These are phyloP conservation scores for Papilio gigon DNA, from an alignment of 2,888 invertebrate genomes.

Conservation along the genomic window DNA sequence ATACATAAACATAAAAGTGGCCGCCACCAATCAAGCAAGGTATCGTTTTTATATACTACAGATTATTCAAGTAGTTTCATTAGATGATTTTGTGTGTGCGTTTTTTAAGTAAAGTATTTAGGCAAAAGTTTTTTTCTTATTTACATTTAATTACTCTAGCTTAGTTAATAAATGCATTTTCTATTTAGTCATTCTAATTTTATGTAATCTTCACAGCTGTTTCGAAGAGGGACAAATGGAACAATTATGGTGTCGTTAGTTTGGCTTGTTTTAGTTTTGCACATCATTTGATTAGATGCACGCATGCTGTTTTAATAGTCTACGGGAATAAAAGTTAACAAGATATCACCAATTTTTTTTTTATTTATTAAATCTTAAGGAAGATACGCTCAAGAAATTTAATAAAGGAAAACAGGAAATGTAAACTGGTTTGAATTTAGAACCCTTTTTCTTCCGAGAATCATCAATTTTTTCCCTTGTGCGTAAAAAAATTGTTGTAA, in stretches of 20 bases:
- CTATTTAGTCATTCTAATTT: constrained; percentile 42
- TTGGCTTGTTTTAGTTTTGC: background rate
- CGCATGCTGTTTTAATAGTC: constrained; percentile 19
- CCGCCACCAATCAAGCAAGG: constrained; percentile 57
- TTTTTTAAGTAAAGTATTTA: constrained; percentile 52
- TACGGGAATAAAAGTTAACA: background rate
- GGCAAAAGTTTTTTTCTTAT: constrained; percentile 47
- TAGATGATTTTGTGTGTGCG: constrained; percentile 51
- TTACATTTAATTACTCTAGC: constrained; percentile 56
- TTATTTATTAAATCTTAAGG: too few species aligned
- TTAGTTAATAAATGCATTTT: constrained; percentile 52
- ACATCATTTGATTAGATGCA: constrained; percentile 13
- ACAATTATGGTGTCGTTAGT: background rate
- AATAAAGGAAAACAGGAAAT: background rate
- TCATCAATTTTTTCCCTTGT: background rate
- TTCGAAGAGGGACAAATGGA: background rate
- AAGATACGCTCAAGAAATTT: background rate
- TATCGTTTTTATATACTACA: constrained; percentile 55
- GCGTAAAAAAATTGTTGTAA: background rate
- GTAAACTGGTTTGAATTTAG: background rate
- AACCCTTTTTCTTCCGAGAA: background rate
- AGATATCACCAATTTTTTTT: background rate
- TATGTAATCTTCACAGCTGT: background rate
- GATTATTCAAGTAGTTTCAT: constrained; percentile 62
- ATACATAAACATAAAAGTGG: constrained; percentile 52